These are phyloP conservation scores for Sylvia atricapilla DNA, from an alignment of 2,113 vertebrate genomes.

Conservation along the genomic window DNA sequence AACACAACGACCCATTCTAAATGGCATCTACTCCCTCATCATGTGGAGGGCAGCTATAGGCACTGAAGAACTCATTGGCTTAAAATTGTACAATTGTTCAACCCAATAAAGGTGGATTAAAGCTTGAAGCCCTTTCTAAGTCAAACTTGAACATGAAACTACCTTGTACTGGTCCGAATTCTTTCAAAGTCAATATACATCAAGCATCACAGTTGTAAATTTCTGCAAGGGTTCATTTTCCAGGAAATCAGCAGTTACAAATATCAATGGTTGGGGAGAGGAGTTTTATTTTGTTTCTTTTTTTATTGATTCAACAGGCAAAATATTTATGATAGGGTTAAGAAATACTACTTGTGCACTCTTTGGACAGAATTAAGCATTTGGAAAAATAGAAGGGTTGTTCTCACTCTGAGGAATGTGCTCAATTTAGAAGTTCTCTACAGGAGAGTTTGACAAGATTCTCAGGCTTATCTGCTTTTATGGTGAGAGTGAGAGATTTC, in stretches of 20 bases:
- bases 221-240: background rate
- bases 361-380: constrained; percentile 8
- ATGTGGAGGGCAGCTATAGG: background rate
- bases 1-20: background rate
- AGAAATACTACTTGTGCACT: background rate
- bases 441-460: background rate
- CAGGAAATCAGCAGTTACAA: background rate
- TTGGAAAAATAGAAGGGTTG: background rate
- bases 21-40: background rate
- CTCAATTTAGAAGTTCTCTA: background rate
- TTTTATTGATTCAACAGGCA: background rate
- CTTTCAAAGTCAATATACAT: background rate
- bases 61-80: constrained; percentile 52
- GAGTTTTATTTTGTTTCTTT: background rate
- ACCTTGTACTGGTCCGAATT: background rate
- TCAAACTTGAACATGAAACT: background rate
- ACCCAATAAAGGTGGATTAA: constrained; percentile 44
- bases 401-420: background rate
- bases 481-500: background rate
- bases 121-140: constrained; percentile 56
- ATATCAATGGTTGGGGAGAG: background rate
- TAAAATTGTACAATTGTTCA: constrained; percentile 25
- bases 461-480: background rate
- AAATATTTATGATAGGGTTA: background rate
- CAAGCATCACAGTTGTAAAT: background rate